A percentile compares a stretch with the other conserved stretches of the same genome.
Evolutionary conservation across 2,888 invertebrate genomes (phyloP).

Genomic region (Lasioglossum morio): DNA sequence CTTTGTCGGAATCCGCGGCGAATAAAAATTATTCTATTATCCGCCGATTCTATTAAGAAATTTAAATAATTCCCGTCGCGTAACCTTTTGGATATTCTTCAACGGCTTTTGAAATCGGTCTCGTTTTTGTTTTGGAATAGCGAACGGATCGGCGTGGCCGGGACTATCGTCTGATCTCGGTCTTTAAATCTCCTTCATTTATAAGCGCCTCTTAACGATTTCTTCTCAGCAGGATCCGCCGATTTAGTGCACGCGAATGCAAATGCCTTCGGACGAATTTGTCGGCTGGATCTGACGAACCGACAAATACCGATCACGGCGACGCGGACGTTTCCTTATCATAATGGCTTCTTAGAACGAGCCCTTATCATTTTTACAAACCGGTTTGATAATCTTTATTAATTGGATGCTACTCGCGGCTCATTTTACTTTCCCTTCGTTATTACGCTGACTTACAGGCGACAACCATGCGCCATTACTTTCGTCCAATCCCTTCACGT

Average conservation of each 20-base stretch:
- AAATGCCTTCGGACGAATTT: conserved; percentile 71
- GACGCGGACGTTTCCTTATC: conserved; percentile 65
- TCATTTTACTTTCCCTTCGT: conserved; percentile 14
- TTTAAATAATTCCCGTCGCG: conserved; percentile 38
- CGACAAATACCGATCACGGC: conserved; percentile 66
- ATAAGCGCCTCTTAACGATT: conserved; percentile 76
- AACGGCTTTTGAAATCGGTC: conserved; percentile 39
- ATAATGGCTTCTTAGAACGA: conserved; percentile 64
- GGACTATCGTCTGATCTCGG: conserved; percentile 71
- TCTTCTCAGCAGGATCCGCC: conserved; percentile 69
- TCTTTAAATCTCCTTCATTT: conserved; percentile 75
- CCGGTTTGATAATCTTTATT: conserved; percentile 69
- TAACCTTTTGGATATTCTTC: conserved; percentile 38
- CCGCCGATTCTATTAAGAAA: conserved; percentile 27
- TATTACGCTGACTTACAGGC: conserved; percentile 14
- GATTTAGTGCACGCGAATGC: conserved; percentile 76
- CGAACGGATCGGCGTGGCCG: conserved; percentile 42
- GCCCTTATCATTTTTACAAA: conserved; percentile 69
- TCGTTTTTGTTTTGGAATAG: conserved; percentile 65
- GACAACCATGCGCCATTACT: conserved; percentile 15
- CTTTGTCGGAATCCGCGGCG: neutral
- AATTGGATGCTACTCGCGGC: conserved; percentile 52
- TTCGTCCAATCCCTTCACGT: neutral
- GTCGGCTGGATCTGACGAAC: conserved; percentile 65
- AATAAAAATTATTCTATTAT: conserved; percentile 3